Conservation (phyloP, 2,113 vertebrate genomes). For the Atlantisia rogersi region DNA sequence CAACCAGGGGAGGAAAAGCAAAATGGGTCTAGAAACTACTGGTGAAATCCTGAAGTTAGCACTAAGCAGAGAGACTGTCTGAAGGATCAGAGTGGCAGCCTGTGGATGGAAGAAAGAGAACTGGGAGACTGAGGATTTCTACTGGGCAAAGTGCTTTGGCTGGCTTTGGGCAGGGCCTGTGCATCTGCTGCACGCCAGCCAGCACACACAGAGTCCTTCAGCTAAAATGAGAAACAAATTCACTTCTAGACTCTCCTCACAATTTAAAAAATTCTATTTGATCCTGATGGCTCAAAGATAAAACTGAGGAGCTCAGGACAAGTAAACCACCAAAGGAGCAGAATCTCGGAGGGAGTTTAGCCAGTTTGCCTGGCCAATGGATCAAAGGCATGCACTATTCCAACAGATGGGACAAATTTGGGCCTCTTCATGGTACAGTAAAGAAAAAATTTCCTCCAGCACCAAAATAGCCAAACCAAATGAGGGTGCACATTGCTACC, state of each 20-base stretch:
- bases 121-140: background rate
- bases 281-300: background rate
- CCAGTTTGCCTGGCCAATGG: background rate
- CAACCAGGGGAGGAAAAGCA: background rate
- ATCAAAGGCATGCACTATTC: background rate
- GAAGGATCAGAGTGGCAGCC: background rate
- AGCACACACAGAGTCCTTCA: background rate
- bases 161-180: background rate
- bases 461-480: slow-evolving; percentile 3
- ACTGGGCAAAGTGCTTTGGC: background rate
- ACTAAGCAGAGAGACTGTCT: background rate
- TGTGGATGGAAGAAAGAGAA: background rate
- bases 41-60: background rate
- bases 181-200: fast-evolving
- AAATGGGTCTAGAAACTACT: background rate
- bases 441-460: background rate
- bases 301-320: background rate
- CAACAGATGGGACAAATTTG: background rate
- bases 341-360: background rate
- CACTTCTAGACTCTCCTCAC: background rate
- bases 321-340: background rate
- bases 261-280: background rate
- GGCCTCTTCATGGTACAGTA: background rate
- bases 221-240: background rate
- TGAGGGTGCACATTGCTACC: background rate